phyloP scores from a whole-genome alignment of 2,888 invertebrate species.

The Steinernema carpocapsae region DNA sequence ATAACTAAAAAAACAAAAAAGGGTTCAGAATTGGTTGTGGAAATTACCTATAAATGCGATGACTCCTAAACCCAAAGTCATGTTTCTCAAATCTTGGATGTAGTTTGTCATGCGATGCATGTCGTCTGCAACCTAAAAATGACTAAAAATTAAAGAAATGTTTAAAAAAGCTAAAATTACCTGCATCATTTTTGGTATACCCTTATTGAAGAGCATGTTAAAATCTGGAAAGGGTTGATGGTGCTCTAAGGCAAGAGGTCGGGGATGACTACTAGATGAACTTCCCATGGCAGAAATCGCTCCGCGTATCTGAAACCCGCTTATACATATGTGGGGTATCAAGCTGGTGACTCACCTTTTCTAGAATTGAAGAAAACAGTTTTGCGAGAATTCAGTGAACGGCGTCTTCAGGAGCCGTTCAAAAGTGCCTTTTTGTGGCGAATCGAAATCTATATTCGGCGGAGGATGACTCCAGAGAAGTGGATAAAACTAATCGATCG shows the following conservation, averaged over 20 bases:
- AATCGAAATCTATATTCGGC: background rate
- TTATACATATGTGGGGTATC: background rate
- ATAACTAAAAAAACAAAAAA: background rate
- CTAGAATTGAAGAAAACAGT: constrained; percentile 19
- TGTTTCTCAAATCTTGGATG: constrained; percentile 60
- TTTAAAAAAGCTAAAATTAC: no score
- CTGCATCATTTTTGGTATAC: constrained; percentile 66
- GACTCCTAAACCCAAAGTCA: constrained; percentile 48
- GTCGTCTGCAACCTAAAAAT: constrained; percentile 64
- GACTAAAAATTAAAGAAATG: no score
- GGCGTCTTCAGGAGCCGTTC: constrained; percentile 1
- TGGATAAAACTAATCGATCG: constrained; percentile 23
- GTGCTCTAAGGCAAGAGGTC: constrained; percentile 48
- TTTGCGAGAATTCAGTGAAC: constrained; percentile 15
- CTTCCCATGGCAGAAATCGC: constrained; percentile 49
- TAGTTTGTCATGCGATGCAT: constrained; percentile 65
- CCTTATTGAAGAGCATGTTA: constrained; percentile 61
- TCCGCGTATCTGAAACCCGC: constrained; percentile 34
- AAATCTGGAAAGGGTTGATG: constrained; percentile 61
- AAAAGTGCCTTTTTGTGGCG: background rate
- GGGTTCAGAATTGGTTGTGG: no score
- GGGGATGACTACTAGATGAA: constrained; percentile 46
- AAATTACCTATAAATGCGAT: constrained; percentile 22
- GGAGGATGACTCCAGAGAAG: background rate
- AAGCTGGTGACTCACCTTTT: constrained; percentile 22